A percentile compares a stretch with the other conserved stretches of the same genome.
Evolutionary conservation across 1,140 invertebrate species (phyloP).

Genomic region (Aradophagus sp.): DNA sequence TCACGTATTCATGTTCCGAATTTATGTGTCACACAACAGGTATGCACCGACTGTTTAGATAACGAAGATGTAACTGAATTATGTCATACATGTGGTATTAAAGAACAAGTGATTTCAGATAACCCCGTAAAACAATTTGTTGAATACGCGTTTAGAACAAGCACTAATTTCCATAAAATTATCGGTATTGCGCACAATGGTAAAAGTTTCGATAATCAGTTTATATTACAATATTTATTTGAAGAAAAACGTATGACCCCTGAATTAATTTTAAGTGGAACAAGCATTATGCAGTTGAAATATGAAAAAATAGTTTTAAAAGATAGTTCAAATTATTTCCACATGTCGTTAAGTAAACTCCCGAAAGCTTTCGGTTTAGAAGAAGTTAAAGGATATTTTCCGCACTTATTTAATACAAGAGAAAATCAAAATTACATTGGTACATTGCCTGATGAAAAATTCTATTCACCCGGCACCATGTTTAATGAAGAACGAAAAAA

Average conservation of each 20-base stretch:
- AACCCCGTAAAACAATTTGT: constrained; percentile 8
- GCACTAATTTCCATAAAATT: constrained; percentile 16
- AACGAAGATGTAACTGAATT: neutral
- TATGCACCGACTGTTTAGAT: constrained; percentile 2
- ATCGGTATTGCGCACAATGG: constrained; percentile 55
- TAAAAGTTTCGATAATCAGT: constrained; percentile 48
- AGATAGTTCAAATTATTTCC: constrained; percentile 60
- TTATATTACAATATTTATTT: constrained; percentile 53
- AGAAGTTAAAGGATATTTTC: constrained; percentile 51
- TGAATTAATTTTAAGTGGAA: constrained; percentile 42
- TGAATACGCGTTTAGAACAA: constrained; percentile 2
- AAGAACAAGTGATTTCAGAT: constrained; percentile 7
- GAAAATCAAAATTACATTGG: constrained; percentile 56
- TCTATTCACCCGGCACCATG: constrained; percentile 9
- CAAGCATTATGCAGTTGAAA: constrained; percentile 45
- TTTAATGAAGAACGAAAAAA: neutral
- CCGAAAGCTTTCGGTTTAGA: constrained; percentile 56
- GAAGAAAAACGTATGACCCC: constrained; percentile 20
- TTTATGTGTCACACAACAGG: constrained; percentile 8
- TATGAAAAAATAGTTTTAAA: constrained; percentile 45
- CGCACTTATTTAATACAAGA: constrained; percentile 55
- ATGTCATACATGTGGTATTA: neutral
- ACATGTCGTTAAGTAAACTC: constrained; percentile 48
- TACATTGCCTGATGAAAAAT: constrained; percentile 20
- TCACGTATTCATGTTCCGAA: constrained; percentile 1